Percentiles rank a stretch among this genome's conserved stretches.
Conservation (phyloP, 2,113 vertebrate species). For the Cyanocitta stelleri region DNA sequence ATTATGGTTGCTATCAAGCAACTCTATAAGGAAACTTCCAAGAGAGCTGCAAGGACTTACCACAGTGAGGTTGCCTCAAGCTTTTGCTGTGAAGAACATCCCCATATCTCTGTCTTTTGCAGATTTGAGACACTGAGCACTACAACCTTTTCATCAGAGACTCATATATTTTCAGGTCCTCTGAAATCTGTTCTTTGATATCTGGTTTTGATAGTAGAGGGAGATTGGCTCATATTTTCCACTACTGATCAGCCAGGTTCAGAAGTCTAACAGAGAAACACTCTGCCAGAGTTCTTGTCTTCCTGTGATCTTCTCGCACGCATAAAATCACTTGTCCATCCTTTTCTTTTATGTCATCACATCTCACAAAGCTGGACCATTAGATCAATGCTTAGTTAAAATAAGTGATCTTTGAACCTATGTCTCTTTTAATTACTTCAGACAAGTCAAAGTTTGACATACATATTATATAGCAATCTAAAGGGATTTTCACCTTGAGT, state of each 20-base stretch:
- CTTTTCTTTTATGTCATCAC: not conserved
- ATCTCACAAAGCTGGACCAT: not conserved
- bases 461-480: not conserved
- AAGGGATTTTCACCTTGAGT: not conserved
- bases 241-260: not conserved
- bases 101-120: not conserved
- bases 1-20: not conserved
- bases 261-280: not conserved
- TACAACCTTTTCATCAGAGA: not conserved
- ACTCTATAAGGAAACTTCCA: not conserved
- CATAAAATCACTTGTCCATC: not conserved
- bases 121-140: not conserved
- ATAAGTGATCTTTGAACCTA: not conserved
- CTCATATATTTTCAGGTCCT: not conserved
- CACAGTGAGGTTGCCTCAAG: not conserved
- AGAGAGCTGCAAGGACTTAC: not conserved
- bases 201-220: accelerated
- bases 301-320: not conserved
- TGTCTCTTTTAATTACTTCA: not conserved
- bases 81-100: not conserved
- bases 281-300: not conserved
- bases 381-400: not conserved
- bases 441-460: not conserved
- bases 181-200: not conserved
- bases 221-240: not conserved